Evolutionary conservation across 2,888 invertebrate species (phyloP).

Genomic region (Cryptus armator): DNA sequence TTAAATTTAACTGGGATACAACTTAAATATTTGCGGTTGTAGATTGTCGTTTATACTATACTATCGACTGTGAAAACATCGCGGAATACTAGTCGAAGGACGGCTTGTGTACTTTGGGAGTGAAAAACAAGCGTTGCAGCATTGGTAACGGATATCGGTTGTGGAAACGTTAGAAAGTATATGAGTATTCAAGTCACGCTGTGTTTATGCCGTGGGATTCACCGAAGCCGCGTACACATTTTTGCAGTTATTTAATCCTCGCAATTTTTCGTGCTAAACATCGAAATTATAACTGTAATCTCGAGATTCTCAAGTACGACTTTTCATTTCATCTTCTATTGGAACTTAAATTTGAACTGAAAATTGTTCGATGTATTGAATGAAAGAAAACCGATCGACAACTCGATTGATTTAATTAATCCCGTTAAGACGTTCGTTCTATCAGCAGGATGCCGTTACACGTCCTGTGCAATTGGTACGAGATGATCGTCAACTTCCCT

Average conservation of each 20-base stretch:
- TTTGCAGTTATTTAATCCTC: not conserved
- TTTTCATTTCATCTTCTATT: not conserved
- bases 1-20: not conserved
- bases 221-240: conserved; percentile 1
- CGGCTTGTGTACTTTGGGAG: conserved; percentile 28
- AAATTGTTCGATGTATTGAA: not conserved
- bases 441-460: conserved; percentile 30
- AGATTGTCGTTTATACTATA: not conserved
- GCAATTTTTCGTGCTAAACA: not conserved
- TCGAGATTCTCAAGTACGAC: not conserved
- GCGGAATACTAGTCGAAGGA: conserved; percentile 33
- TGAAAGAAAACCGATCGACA: not conserved
- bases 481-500: conserved; percentile 48
- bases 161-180: conserved; percentile 38
- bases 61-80: conserved; percentile 4
- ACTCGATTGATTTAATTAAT: conserved; percentile 43
- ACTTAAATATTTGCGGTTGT: not conserved
- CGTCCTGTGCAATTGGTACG: conserved; percentile 39
- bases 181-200: conserved; percentile 24
- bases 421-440: conserved; percentile 18
- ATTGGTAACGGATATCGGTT: conserved; percentile 5
- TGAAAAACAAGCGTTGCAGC: conserved; percentile 15
- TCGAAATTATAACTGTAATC: not conserved
- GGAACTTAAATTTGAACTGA: not conserved
- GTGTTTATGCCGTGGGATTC: conserved; percentile 22